A percentile compares a stretch with the other conserved stretches of the same genome.
Conservation (phyloP, 2,797 vertebrate genomes). For the Anguilla anguilla region DNA sequence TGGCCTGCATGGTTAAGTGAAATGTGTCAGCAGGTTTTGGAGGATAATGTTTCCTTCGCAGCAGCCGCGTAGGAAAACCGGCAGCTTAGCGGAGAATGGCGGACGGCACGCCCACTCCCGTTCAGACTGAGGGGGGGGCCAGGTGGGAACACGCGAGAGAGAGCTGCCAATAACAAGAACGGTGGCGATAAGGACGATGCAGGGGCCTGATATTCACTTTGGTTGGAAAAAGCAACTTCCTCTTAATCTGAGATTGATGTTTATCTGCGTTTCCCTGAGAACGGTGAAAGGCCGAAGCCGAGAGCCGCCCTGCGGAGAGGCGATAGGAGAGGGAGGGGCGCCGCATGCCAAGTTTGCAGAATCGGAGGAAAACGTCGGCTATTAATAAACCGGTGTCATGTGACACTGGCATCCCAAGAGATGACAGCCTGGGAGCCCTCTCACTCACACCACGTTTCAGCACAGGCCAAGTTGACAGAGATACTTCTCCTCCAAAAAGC, state of each 20-base stretch:
- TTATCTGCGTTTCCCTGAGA: not conserved
- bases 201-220: not conserved
- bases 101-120: not conserved
- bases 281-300: not conserved
- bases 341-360: not conserved
- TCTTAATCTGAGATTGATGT: not conserved
- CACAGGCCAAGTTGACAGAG: not conserved
- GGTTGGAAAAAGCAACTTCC: not conserved
- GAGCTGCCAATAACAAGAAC: not conserved
- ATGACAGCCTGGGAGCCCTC: not conserved
- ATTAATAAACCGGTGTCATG: constrained; percentile 7
- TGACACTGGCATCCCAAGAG: not conserved
- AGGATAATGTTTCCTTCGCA: constrained; percentile 15
- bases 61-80: not conserved
- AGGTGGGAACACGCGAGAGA: no score
- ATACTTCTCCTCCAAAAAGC: not conserved
- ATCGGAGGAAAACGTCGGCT: not conserved
- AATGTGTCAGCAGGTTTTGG: constrained; percentile 28
- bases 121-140: not conserved
- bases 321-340: not conserved
- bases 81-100: not conserved
- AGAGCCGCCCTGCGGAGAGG: not conserved
- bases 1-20: not conserved
- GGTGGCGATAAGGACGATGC: not conserved
- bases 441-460: not conserved